Conservation (phyloP, 2,888 invertebrate genomes). For the Sialis lutaria region DNA sequence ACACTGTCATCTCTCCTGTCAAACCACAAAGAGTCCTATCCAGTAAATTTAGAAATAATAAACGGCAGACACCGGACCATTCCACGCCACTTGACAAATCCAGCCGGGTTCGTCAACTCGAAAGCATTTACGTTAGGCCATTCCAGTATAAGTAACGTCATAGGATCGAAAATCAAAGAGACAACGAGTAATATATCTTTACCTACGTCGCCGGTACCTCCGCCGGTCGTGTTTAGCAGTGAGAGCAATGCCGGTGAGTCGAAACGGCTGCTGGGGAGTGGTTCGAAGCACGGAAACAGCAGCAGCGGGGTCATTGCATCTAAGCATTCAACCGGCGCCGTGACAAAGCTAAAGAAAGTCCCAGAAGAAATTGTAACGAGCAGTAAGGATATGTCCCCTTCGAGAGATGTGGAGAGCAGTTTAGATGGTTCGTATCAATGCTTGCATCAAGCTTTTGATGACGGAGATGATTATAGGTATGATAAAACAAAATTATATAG, state of each 20-base stretch:
- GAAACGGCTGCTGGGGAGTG: not conserved
- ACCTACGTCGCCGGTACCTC: slow-evolving; percentile 4
- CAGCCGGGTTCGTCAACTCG: slow-evolving; percentile 14
- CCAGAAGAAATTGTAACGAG: not conserved
- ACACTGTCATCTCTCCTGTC: slow-evolving; percentile 12
- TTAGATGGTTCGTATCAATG: slow-evolving; percentile 5
- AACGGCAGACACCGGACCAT: slow-evolving; percentile 25
- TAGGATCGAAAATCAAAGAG: not conserved
- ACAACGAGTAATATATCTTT: not conserved
- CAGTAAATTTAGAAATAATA: not conserved
- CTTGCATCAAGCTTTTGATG: slow-evolving; percentile 4
- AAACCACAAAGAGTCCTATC: slow-evolving; percentile 10
- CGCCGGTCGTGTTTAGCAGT: slow-evolving; percentile 2
- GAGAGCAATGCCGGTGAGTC: not conserved
- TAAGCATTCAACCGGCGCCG: not conserved
- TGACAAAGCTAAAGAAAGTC: not conserved
- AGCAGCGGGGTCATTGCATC: not conserved
- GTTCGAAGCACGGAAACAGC: not conserved
- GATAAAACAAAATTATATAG: not conserved
- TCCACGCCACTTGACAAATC: slow-evolving; percentile 24
- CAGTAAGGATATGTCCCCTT: not conserved
- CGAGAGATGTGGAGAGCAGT: slow-evolving; percentile 4
- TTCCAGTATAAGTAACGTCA: slow-evolving; percentile 1
- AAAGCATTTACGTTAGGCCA: not conserved
- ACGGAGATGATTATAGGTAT: slow-evolving; percentile 3